These are phyloP conservation scores for Lucinisca nassula DNA, from an alignment of 2,888 invertebrate species.

Conservation along the genomic window DNA sequence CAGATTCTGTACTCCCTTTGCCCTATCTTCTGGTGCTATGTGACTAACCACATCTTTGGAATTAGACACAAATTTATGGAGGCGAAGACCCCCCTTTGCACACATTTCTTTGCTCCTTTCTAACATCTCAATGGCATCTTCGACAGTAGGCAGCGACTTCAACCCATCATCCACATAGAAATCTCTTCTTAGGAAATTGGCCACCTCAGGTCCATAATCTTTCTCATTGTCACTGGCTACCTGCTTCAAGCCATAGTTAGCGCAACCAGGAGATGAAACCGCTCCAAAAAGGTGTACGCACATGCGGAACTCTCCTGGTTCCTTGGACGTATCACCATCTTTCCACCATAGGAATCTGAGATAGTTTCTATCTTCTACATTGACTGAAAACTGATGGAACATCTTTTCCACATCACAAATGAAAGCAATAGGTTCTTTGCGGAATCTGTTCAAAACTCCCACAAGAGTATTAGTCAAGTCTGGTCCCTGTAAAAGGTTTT, in stretches of 20 bases:
- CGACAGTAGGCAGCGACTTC: slow-evolving; percentile 25
- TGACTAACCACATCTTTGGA: slow-evolving; percentile 38
- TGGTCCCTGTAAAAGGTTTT: not conserved
- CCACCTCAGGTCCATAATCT: slow-evolving; percentile 16
- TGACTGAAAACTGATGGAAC: slow-evolving; percentile 53
- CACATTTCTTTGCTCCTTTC: slow-evolving; percentile 30
- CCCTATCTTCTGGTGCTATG: slow-evolving; percentile 43
- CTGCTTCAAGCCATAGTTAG: slow-evolving; percentile 58
- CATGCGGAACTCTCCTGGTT: slow-evolving; percentile 60
- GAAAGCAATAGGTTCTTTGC: slow-evolving; percentile 39
- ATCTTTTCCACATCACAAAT: slow-evolving; percentile 63
- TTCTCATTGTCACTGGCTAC: slow-evolving; percentile 19
- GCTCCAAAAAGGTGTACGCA: slow-evolving; percentile 63
- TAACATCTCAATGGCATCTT: slow-evolving; percentile 39
- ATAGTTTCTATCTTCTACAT: slow-evolving; percentile 34
- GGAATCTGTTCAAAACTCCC: not conserved
- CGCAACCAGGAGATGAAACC: slow-evolving; percentile 61
- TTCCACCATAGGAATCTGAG: slow-evolving; percentile 60
- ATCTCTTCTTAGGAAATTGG: slow-evolving; percentile 41
- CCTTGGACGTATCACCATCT: not conserved
- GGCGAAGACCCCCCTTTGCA: slow-evolving; percentile 31
- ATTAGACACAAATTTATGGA: slow-evolving; percentile 65
- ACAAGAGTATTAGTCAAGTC: not conserved
- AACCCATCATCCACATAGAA: slow-evolving; percentile 69
- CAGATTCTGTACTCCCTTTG: slow-evolving; percentile 6